Base-by-base conservation (phyloP, 2,797 vertebrate species). In the Jordanella pulchra region DNA sequence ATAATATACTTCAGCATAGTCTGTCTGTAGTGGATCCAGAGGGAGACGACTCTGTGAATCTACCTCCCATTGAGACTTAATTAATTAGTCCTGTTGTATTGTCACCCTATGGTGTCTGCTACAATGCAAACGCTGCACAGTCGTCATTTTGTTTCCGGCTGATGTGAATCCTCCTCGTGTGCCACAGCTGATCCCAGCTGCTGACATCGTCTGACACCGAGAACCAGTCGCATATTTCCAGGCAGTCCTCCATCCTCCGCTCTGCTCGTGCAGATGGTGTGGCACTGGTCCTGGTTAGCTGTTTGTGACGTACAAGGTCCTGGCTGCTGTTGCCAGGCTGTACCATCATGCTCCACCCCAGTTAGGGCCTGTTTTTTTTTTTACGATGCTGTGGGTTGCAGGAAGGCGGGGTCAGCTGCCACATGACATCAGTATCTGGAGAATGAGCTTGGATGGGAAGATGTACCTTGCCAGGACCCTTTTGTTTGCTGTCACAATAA, bases 401-500 rank as follows among this genome's bases (percentile, higher is more conserved):
- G 71, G 39, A 79, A 67, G 69, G 69, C 61, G 84, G 72, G 76
- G 74, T 75, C 76, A 80, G 77, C 84, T 93, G 89, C 85, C 87
- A 88, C 81, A 74, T 53, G 2, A 76, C 78, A 85, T 93, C 82
- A 87, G 44, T 48, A 64, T 92, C 85, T 84, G 73, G 58, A 56
- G 63, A 83, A 84, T 83, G 76, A 90, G 92, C 77, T 91, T 87
- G 85, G 84, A 87, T 78, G 84, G 87, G 76, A 87, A 92, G 86
- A 87, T 82, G 74, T 27, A 30, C 60, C 75, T 76, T 7, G 61
- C 77, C 74, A 74, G 83, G 86, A 80, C 81, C 67, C 73, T 70
- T 89, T 91, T 89, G 73, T 86, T 91, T 85, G 84, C 73, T 56
- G 32, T 32, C 73, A 89, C 82, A 88, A 71, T 75, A 60, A 73